Conservation (phyloP, 1,140 invertebrate genomes). For the Kradibia gibbosae region DNA sequence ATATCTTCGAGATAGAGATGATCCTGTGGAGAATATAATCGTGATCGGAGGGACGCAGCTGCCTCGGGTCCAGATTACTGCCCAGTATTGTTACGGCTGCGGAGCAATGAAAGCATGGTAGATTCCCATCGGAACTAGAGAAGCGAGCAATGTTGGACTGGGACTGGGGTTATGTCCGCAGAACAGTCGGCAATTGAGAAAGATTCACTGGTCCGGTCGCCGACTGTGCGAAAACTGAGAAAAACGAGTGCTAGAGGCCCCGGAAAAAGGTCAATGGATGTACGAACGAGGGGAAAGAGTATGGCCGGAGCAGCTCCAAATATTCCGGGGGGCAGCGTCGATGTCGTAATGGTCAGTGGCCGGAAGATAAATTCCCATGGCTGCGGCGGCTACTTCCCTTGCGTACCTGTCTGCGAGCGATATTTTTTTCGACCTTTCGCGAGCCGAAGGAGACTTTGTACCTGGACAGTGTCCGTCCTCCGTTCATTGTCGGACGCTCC, state of each 20-base stretch:
- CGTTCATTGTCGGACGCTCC: conserved; percentile 37
- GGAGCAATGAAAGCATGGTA: too few relatives aligned
- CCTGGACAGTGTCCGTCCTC: conserved; percentile 64
- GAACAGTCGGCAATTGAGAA: too few relatives aligned
- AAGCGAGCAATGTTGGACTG: neutral
- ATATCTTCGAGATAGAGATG: too few relatives aligned
- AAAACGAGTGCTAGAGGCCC: too few relatives aligned
- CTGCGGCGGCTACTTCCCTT: neutral
- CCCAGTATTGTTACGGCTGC: too few relatives aligned
- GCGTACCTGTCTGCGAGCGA: conserved; percentile 47
- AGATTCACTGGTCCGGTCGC: too few relatives aligned
- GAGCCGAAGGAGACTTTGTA: conserved; percentile 50
- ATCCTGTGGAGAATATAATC: too few relatives aligned
- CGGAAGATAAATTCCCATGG: conserved; percentile 65
- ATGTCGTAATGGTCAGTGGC: conserved; percentile 50
- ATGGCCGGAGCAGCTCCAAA: neutral
- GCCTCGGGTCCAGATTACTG: too few relatives aligned
- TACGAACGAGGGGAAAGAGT: neutral
- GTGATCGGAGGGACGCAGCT: too few relatives aligned
- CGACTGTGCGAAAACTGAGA: neutral
- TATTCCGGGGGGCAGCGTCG: neutral
- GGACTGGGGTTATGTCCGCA: neutral
- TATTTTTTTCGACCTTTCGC: conserved; percentile 46
- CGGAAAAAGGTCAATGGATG: neutral
- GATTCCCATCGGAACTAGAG: neutral